Percentiles rank a stretch among this genome's conserved stretches.
These are phyloP conservation scores for Helarctos malayanus DNA, from an alignment of 2,797 vertebrate species.

Conservation along the genomic window DNA sequence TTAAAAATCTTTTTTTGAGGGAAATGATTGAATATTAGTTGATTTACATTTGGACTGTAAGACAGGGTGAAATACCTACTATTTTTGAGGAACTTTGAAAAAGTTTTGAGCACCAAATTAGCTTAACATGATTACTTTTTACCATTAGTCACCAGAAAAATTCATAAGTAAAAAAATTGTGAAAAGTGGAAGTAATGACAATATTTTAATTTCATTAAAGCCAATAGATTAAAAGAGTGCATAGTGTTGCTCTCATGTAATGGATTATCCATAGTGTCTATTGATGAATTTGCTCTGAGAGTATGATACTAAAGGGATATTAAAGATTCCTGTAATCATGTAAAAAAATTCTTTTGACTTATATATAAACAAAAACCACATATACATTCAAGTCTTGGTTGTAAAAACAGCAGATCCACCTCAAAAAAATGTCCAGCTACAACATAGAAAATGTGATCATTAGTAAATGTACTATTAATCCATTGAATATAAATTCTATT, in stretches of 20 bases:
- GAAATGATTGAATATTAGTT: not conserved
- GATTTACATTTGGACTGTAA: not conserved
- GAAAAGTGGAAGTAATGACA: constrained; percentile 14
- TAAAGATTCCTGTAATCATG: not conserved
- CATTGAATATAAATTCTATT: not conserved
- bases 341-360: not conserved
- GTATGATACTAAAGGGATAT: not conserved
- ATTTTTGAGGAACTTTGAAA: not conserved
- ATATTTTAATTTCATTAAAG: constrained; percentile 34
- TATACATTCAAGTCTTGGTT: not conserved
- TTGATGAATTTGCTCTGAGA: not conserved
- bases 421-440: not conserved
- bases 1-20: not conserved
- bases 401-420: not conserved
- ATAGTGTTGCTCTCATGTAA: not conserved
- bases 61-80: not conserved
- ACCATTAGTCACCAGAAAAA: not conserved
- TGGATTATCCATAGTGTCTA: not conserved
- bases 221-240: not conserved
- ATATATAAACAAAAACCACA: not conserved
- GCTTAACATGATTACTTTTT: not conserved
- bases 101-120: not conserved
- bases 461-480: not conserved
- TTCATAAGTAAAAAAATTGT: not conserved
- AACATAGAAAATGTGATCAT: not conserved